Conservation (phyloP, 2,113 vertebrate species). For the Bostrychus sinensis region DNA sequence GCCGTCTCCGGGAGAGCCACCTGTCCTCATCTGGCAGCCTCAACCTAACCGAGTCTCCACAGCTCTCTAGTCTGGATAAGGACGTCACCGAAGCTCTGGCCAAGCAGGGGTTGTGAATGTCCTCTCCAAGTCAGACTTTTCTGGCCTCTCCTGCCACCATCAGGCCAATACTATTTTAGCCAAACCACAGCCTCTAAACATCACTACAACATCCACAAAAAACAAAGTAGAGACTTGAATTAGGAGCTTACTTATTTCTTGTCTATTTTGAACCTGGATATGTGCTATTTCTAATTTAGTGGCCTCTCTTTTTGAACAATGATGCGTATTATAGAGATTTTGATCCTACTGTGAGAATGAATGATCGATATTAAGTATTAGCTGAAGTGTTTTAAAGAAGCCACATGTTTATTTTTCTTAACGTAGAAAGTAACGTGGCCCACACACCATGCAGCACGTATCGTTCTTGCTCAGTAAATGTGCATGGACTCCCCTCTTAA, state of each 20-base stretch:
- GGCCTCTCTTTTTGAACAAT: slow-evolving; percentile 64
- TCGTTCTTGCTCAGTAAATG: slow-evolving; percentile 72
- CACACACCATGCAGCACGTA: slow-evolving; percentile 64
- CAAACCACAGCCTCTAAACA: slow-evolving; percentile 47
- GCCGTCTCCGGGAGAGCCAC: slow-evolving; percentile 87
- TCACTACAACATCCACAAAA: slow-evolving; percentile 33
- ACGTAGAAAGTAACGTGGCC: slow-evolving; percentile 56
- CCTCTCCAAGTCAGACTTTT: slow-evolving; percentile 30
- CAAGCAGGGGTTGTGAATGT: slow-evolving; percentile 96
- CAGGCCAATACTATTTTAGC: slow-evolving; percentile 33
- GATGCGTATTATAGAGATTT: slow-evolving; percentile 69
- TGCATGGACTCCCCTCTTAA: slow-evolving; percentile 75
- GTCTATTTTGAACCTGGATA: slow-evolving; percentile 53
- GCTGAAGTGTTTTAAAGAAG: slow-evolving; percentile 61
- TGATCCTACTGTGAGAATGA: slow-evolving; percentile 46
- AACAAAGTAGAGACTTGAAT: slow-evolving; percentile 55
- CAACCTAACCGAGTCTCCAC: slow-evolving; percentile 94
- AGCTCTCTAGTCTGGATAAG: slow-evolving; percentile 94
- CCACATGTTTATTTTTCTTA: slow-evolving; percentile 61
- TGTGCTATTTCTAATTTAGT: slow-evolving; percentile 54
- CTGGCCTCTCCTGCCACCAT: slow-evolving; percentile 48
- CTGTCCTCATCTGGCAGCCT: slow-evolving; percentile 96
- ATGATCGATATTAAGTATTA: slow-evolving; percentile 39
- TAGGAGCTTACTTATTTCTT: slow-evolving; percentile 60
- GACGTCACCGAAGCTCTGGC: slow-evolving; percentile 97